Base-by-base conservation (phyloP, 2,797 vertebrate species). In the Pelochelys cantorii region DNA sequence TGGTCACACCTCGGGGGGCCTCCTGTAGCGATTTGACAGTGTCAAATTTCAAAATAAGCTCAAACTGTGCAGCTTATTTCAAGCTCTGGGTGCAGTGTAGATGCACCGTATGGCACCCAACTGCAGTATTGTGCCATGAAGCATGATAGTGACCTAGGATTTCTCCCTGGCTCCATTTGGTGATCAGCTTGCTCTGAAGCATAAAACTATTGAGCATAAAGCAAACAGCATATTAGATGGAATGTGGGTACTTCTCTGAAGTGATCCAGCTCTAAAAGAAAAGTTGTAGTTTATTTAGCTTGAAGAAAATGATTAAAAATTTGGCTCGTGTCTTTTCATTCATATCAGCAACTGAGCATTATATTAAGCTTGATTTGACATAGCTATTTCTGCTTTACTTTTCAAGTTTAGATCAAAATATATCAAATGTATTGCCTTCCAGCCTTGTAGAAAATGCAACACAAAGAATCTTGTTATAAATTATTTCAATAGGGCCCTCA, bases 131-230 rank as follows among this genome's bases (percentile, higher is more conserved):
- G 42, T 48, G 42, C 74, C 74, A 81, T 23, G n/a, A 59, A 53
- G 93, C 82, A 48, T 25, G 52, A 14, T 20, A 92, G 88, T 75
- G 84, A 75, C 87, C 52, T 78, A 60, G 74, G 0, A 65, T 90
- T 94, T 79, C 86, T 84, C 34, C 84, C 86, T 84, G 23, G 34
- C 27, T 57, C 22, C 89, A 14, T 59, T 65, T 62, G 71, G 56
- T 62, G 62, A 89, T 4, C 62, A 54, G 85, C 90, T 93, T 77
- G 82, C 81, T 81, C 80, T 94, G 79, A 27, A 62, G 86, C 56
- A 11, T 22, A 68, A 68, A 68, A 34, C n/a, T 71, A 18, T 37
- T 71, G 34, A 71, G 23, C n/a, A 84, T 74, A 88, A 81, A 91
- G 79, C 34, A 84, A 31, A 48, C 74, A 77, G 74, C 3, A 10